Base-by-base conservation (phyloP, 2,888 invertebrate genomes). In the Lottia gigantea region DNA sequence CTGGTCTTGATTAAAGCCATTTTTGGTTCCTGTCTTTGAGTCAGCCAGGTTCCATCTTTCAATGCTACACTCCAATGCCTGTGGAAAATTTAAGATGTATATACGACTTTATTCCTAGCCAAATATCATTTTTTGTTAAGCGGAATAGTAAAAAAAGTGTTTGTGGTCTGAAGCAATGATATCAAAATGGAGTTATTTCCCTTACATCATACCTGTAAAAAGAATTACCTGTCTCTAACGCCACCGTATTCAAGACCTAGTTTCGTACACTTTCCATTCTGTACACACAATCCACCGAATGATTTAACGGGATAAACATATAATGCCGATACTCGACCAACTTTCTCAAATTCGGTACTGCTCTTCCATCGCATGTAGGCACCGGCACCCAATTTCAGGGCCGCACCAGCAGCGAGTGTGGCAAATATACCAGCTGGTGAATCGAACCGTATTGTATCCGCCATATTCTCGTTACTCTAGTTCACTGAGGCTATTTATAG, bases 261-360 rank as follows among this genome's bases (percentile, higher is more conserved):
- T 16, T 40, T 46, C 4, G 77, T 78, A 63, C 77, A 77, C 4
- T 77, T 72, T 25, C 77, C 78, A 31, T 70, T 67, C 16, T 75
- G 63, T 11, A 78, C 73, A 12, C 55, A 67, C 1, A 83, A 62
- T 26, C 82, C 83, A 31, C 80, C 75, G 45, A 77, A 82, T 0
- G 83, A 83, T 69, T 84, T 84, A 46, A 83, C 74, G 0, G 84
- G 84, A 67, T 78, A 82, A 15, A 82, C 69, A 64, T 76, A 76
- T 49, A 84, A 55, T 45, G 70, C 75, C 1, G 81, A 77, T 25
- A 84, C 80, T 49, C 67, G 78, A 14, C 84, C 84, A 0, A 83
- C 84, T 26, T 70, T 49, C 4, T 31, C 46, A 46, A 66, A 74
- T 16, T 31, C 40, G 3, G 64, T n/a, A 15, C 49, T 31, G 31